Evolutionary conservation across 2,888 invertebrate genomes (phyloP).

Genomic region (Acanthosepion esculentum): DNA sequence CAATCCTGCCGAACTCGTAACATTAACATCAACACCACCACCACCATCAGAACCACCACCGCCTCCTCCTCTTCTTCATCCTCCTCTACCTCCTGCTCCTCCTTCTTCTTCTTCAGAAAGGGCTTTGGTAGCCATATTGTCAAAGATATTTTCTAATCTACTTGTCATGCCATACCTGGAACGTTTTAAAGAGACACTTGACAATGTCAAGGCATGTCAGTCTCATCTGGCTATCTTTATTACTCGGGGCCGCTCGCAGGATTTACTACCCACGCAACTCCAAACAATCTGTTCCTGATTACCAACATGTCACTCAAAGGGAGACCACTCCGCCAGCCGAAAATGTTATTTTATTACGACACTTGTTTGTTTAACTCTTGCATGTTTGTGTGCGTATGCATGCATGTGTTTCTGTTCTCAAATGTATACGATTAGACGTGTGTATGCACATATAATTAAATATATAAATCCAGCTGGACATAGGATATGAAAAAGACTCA

Average conservation of each 20-base stretch:
- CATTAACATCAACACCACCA: no score
- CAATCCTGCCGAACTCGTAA: no score
- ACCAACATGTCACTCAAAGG: not conserved
- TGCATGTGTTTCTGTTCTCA: not conserved
- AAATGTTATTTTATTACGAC: not conserved
- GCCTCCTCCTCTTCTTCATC: no score
- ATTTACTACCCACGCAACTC: not conserved
- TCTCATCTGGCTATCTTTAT: not conserved
- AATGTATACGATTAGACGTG: not conserved
- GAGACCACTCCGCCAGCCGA: not conserved
- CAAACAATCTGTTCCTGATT: not conserved
- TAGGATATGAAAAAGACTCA: not conserved
- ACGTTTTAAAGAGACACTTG: conserved; percentile 4
- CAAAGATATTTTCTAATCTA: not conserved
- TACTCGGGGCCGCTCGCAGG: no score
- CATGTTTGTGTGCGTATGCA: conserved; percentile 42
- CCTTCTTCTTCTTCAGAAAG: not conserved
- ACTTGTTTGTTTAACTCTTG: not conserved
- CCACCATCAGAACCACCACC: no score
- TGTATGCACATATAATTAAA: not conserved
- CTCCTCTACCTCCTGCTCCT: no score
- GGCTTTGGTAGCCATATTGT: not conserved
- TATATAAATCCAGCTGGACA: not conserved
- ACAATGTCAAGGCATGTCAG: not conserved
- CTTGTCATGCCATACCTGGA: not conserved